A percentile compares a stretch with the other conserved stretches of the same genome.
Evolutionary conservation across 2,888 invertebrate species (phyloP).

Genomic region (Pyrrhosoma nymphula): DNA sequence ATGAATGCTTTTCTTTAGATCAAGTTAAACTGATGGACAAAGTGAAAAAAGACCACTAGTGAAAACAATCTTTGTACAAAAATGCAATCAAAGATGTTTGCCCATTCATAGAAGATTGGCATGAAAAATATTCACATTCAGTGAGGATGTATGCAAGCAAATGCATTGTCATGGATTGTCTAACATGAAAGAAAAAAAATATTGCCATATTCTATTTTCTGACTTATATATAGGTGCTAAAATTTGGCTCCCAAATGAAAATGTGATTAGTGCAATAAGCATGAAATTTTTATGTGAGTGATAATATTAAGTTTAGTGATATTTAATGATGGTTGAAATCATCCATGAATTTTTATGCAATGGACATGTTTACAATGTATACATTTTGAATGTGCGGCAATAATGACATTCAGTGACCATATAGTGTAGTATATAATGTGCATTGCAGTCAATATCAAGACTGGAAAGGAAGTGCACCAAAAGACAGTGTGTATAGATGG

Average conservation of each 20-base stretch:
- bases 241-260: neutral
- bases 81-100: neutral
- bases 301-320: slow-evolving; percentile 21
- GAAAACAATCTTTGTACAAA: neutral
- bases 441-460: neutral
- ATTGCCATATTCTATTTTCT: neutral
- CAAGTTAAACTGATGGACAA: neutral
- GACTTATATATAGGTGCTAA: neutral
- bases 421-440: neutral
- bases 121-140: neutral
- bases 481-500: neutral
- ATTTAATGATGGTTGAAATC: neutral
- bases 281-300: neutral
- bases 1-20: neutral
- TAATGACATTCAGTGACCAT: neutral
- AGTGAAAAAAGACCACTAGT: neutral
- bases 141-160: neutral
- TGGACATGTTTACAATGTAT: neutral
- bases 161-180: neutral
- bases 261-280: slow-evolving; percentile 45
- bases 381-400: neutral
- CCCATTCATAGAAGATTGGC: neutral
- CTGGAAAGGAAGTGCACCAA: neutral
- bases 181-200: neutral
- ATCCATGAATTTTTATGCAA: neutral